These are phyloP conservation scores for Prunella strophiata DNA, from an alignment of 2,797 vertebrate species.

Conservation along the genomic window DNA sequence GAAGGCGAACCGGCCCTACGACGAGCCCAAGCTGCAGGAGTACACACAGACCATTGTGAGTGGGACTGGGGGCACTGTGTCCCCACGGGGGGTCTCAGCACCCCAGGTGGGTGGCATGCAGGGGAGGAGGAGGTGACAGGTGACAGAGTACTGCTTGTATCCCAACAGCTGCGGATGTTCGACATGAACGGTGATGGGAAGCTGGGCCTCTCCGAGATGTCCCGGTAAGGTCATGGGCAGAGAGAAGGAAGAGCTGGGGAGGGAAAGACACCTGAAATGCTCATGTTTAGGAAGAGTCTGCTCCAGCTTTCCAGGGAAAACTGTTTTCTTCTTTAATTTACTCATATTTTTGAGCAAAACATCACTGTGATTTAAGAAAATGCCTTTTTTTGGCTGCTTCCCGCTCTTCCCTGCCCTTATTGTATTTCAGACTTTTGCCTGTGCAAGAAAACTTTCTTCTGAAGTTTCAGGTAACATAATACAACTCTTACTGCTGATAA, in stretches of 20 bases:
- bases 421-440: slow-evolving; percentile 85
- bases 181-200: slow-evolving; percentile 96
- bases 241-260: not conserved
- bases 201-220: slow-evolving; percentile 96
- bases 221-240: slow-evolving; percentile 79
- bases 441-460: slow-evolving; percentile 96
- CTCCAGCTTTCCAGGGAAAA: not conserved
- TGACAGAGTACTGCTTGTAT: not conserved
- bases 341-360: not conserved
- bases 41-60: slow-evolving; percentile 96
- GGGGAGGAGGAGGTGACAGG: not conserved
- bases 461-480: slow-evolving; percentile 88
- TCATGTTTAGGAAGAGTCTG: accelerated
- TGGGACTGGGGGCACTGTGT: not conserved
- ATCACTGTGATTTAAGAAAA: not conserved
- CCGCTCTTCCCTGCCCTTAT: not conserved
- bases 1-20: slow-evolving; percentile 91
- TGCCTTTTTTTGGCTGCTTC: not conserved
- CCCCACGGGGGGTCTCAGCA: accelerated
- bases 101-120: not conserved
- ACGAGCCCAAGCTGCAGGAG: slow-evolving; percentile 92
- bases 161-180: slow-evolving; percentile 90
- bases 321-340: not conserved
- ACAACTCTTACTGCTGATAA: not conserved
- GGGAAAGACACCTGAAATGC: not conserved